phyloP scores from a whole-genome alignment of 2,797 vertebrate species.

The Crypturellus tataupa region DNA sequence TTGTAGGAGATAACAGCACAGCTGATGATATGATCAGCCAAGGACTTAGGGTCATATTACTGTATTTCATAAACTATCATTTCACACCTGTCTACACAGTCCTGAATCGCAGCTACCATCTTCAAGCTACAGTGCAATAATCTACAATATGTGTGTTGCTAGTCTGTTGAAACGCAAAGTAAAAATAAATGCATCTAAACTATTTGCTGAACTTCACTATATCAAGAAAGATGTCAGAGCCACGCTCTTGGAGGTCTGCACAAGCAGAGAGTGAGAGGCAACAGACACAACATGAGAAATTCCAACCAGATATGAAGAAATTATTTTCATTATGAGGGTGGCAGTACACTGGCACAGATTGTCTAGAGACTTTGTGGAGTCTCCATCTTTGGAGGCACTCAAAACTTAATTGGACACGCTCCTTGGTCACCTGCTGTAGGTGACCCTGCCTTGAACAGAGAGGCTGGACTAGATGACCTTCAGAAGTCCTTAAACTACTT shows the following conservation, averaged over 20 bases:
- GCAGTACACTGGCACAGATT: neutral
- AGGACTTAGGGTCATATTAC: neutral
- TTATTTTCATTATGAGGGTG: neutral
- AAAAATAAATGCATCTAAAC: neutral
- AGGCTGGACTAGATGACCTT: rapidly evolving
- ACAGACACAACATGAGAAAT: neutral
- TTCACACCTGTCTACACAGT: neutral
- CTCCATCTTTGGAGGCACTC: neutral
- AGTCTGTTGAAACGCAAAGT: neutral
- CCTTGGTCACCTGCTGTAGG: neutral
- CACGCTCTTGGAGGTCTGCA: neutral
- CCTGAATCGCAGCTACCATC: neutral
- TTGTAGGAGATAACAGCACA: neutral
- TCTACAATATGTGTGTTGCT: neutral
- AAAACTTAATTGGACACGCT: neutral
- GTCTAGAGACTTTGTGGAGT: neutral
- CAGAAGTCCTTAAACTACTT: neutral
- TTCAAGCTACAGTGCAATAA: neutral
- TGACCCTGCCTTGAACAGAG: neutral
- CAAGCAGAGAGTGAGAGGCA: neutral
- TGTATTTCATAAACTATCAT: neutral
- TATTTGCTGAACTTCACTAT: neutral
- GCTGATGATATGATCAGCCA: neutral
- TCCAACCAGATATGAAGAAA: neutral
- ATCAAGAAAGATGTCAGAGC: neutral